Base-by-base conservation (phyloP, 64 coral and sea anemone genomes). In the Acropora yongei region DNA sequence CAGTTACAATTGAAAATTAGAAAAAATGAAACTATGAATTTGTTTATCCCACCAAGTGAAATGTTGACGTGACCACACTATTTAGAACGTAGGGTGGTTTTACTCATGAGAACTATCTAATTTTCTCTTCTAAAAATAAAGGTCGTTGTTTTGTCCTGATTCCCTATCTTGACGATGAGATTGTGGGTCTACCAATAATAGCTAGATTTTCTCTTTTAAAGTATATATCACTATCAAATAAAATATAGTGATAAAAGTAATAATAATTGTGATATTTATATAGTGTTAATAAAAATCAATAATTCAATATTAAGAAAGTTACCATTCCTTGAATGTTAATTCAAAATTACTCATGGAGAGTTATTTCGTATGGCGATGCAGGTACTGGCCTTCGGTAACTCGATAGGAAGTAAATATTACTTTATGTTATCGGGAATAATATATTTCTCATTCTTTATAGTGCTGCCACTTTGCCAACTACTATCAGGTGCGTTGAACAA, bases 401-500 rank as follows among this genome's bases (percentile, higher is more conserved):
- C 30, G 30, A 30, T 30, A 30, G 30, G 30, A 30, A 30, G 30
- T 30, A 30, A 30, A 30, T 30, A 30, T 30, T 30, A 30, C 30
- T 30, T 30, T 30, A 30, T 30, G 30, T 30, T 30, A 30, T 30
- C 30, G 30, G 30, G 30, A 30, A 30, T 30, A 8, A 75, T 2
- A 42, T 10, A 55, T 68, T 75, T 88, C 49, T 42, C 13, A 13
- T 14, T 81, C 41, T 5, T 58, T 69, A 14, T 91, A 97, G 95
- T 20, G 92, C 95, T 49, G 95, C 95, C 5, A 97, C 95, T 66
- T 82, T 97, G 39, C 95, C 95, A 13, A 93, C 92, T 8, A 97
- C 95, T 16, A 87, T 97, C 6, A 89, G 73, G 43, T 97, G 95
- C 14, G 79, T 89, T 18, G 87, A 97, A 77, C 88, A 94, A 61